Percentiles rank a stretch among this genome's conserved stretches.
Evolutionary conservation across 2,113 vertebrate species (phyloP).

Genomic region (Oenanthe oenanthe): DNA sequence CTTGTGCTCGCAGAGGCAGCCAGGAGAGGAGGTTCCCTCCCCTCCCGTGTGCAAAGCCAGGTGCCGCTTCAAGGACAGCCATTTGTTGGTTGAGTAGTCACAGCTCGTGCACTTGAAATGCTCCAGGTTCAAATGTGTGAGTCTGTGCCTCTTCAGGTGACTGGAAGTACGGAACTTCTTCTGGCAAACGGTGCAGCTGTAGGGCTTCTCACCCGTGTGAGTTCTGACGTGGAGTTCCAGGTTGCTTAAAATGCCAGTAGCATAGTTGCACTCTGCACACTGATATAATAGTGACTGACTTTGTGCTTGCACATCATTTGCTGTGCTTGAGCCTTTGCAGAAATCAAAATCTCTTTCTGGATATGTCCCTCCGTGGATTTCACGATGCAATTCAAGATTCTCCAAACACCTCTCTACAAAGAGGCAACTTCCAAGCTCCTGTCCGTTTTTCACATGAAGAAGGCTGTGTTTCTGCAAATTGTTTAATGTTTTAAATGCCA

Average conservation of each 20-base stretch:
- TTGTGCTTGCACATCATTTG: neutral
- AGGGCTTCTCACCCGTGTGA: conserved; percentile 60
- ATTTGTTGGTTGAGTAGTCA: conserved; percentile 26
- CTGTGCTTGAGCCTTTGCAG: neutral
- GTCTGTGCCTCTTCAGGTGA: conserved; percentile 41
- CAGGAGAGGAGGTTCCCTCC: neutral
- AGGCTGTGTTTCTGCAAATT: conserved; percentile 26
- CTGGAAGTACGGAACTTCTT: conserved; percentile 60
- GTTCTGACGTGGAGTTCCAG: conserved; percentile 30
- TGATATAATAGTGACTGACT: neutral
- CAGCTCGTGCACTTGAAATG: conserved; percentile 29
- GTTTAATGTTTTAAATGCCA: neutral
- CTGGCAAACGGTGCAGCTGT: conserved; percentile 25
- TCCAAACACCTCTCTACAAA: neutral
- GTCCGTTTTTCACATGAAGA: neutral
- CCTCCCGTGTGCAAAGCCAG: neutral
- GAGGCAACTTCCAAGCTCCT: neutral
- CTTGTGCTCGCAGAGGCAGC: neutral
- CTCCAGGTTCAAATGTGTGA: neutral
- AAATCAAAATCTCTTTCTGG: neutral
- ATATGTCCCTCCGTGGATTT: neutral
- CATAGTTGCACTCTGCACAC: conserved; percentile 8
- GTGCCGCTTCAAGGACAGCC: conserved; percentile 41
- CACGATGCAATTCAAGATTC: neutral
- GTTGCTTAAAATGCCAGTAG: neutral